phyloP scores from a whole-genome alignment of 2,888 invertebrate species.

The Reticulitermes lucifugus region DNA sequence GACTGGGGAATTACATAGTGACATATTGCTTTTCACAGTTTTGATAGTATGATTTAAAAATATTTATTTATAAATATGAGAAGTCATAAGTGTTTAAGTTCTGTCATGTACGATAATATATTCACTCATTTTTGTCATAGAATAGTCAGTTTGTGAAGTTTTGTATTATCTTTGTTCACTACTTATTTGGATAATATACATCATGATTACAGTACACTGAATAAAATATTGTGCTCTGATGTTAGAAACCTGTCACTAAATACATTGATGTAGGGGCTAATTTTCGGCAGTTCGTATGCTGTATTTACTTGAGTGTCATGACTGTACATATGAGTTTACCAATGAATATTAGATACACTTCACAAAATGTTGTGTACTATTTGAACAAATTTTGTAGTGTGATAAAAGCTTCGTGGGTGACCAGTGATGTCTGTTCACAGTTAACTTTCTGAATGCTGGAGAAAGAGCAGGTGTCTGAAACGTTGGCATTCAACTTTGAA shows the following conservation, averaged over 20 bases:
- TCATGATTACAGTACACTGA: conserved; percentile 7
- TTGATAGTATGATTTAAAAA: neutral
- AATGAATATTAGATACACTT: too few species aligned
- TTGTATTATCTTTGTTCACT: conserved; percentile 40
- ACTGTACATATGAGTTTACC: too few species aligned
- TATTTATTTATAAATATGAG: conserved; percentile 21
- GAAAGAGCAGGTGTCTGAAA: too few species aligned
- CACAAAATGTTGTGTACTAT: too few species aligned
- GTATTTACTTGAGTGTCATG: too few species aligned
- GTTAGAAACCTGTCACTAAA: neutral
- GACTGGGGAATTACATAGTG: conserved; percentile 20
- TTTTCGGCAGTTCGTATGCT: too few species aligned
- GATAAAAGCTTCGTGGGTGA: too few species aligned
- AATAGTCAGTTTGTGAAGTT: conserved; percentile 22
- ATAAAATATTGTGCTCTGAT: neutral
- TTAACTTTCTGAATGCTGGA: too few species aligned
- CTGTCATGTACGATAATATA: conserved; percentile 6
- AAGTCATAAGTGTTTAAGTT: neutral
- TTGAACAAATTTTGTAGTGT: too few species aligned
- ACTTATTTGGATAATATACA: conserved; percentile 22
- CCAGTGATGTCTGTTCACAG: too few species aligned
- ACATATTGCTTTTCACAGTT: neutral
- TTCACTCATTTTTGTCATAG: conserved; percentile 34
- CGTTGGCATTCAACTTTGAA: too few species aligned
- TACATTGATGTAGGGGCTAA: too few species aligned